phyloP scores from a whole-genome alignment of 2,113 vertebrate species.

The Delphinapterus leucas region DNA sequence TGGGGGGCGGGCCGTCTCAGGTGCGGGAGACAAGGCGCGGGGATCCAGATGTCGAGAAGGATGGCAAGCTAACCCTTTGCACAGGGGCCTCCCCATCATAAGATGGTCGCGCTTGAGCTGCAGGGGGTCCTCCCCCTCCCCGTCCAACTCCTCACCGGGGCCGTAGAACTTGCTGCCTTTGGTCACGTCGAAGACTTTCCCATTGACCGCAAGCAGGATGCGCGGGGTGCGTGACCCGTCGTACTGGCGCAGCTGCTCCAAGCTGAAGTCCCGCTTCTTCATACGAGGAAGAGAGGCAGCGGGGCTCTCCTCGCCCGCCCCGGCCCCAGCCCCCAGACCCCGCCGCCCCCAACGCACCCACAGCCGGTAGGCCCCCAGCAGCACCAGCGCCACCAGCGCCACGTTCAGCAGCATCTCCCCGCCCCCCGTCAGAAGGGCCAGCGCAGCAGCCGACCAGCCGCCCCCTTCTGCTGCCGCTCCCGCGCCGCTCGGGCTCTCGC shows the following conservation, averaged over 20 bases:
- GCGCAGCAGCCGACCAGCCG: constrained; percentile 71
- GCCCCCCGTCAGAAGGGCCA: constrained; percentile 80
- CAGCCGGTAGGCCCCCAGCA: constrained; percentile 86
- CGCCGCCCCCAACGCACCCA: constrained; percentile 91
- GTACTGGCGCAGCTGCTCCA: constrained; percentile 95
- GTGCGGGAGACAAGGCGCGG: neutral
- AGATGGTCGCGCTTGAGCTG: neutral
- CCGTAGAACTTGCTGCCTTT: constrained; percentile 98
- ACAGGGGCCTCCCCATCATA: neutral
- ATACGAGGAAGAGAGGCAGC: constrained; percentile 93
- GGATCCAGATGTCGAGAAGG: neutral
- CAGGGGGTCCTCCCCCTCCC: neutral
- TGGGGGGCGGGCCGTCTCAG: neutral
- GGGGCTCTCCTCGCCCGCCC: constrained; percentile 85
- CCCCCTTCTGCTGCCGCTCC: constrained; percentile 72
- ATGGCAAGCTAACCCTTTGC: neutral
- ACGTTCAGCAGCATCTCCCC: constrained; percentile 88
- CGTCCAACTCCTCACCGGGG: constrained; percentile 88
- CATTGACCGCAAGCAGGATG: constrained; percentile 97
- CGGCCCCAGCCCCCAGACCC: constrained; percentile 78
- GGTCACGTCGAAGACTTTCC: constrained; percentile 98
- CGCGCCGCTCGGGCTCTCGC: constrained; percentile 74
- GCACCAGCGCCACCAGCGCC: constrained; percentile 82
- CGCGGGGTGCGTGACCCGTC: constrained; percentile 92
- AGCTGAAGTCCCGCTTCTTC: constrained; percentile 95